Evolutionary conservation across 2,888 invertebrate species (phyloP).

Genomic region (Hipparchia sbordonii): DNA sequence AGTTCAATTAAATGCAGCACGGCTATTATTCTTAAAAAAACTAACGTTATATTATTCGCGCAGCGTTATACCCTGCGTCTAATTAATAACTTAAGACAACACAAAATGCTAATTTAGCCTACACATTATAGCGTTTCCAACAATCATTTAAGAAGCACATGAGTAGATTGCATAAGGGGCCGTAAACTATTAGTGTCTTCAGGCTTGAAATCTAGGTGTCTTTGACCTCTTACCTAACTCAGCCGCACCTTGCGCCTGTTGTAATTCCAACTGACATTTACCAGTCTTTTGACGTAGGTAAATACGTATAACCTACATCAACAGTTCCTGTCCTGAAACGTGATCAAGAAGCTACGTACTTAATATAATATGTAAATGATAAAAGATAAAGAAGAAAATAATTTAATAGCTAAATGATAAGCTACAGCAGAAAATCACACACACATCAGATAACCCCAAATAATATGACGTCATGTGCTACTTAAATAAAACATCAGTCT

Average conservation of each 20-base stretch:
- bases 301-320: slow-evolving; percentile 10
- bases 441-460: background rate
- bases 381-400: background rate
- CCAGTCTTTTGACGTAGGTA: slow-evolving; percentile 23
- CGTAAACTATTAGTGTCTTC: slow-evolving; percentile 40
- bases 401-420: background rate
- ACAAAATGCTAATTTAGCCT: slow-evolving; percentile 17
- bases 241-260: slow-evolving; percentile 35
- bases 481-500: background rate
- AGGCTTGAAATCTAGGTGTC: slow-evolving; percentile 34
- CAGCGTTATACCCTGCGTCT: background rate
- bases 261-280: slow-evolving; percentile 40
- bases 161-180: slow-evolving; percentile 42
- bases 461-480: background rate
- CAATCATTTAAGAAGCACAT: slow-evolving; percentile 32
- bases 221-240: slow-evolving; percentile 47
- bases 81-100: background rate
- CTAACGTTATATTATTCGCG: too few species aligned
- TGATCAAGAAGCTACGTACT: slow-evolving; percentile 30
- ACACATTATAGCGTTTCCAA: slow-evolving; percentile 18
- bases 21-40: too few species aligned
- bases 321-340: slow-evolving; percentile 28
- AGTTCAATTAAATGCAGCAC: too few species aligned
- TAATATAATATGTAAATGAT: background rate
- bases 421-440: background rate